A percentile compares a stretch with the other conserved stretches of the same genome.
These are phyloP conservation scores for Ooceraea biroi DNA, from an alignment of 1,140 invertebrate species.

Conservation along the genomic window DNA sequence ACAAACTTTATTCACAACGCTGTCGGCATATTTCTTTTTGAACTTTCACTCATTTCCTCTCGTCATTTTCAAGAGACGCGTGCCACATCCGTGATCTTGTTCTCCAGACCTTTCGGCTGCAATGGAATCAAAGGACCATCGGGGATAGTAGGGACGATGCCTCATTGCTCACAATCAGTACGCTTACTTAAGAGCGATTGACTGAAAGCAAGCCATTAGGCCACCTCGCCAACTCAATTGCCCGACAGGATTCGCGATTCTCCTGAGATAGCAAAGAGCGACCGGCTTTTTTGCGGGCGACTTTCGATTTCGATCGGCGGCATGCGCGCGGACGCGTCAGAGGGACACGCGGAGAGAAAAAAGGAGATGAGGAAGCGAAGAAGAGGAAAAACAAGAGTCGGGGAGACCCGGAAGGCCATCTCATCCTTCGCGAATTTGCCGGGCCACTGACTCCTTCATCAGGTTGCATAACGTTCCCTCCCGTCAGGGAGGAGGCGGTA, in stretches of 20 bases:
- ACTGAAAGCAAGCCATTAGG: too few species aligned
- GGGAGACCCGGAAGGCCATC: constrained; percentile 66
- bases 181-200: too few species aligned
- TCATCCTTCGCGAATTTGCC: constrained; percentile 70
- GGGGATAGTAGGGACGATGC: too few species aligned
- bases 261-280: too few species aligned
- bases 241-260: too few species aligned
- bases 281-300: constrained; percentile 25
- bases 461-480: constrained; percentile 69
- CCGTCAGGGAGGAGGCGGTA: constrained; percentile 9
- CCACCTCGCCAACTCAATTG: too few species aligned
- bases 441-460: constrained; percentile 71
- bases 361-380: neutral
- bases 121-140: neutral
- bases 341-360: neutral
- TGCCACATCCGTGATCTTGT: neutral
- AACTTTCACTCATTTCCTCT: neutral
- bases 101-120: neutral
- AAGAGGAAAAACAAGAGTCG: neutral
- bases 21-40: neutral
- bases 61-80: neutral
- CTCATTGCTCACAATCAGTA: too few species aligned
- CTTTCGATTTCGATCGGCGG: constrained; percentile 65
- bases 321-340: neutral
- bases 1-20: neutral